Conservation (phyloP, 1,140 invertebrate genomes). For the Gryon sp. region DNA sequence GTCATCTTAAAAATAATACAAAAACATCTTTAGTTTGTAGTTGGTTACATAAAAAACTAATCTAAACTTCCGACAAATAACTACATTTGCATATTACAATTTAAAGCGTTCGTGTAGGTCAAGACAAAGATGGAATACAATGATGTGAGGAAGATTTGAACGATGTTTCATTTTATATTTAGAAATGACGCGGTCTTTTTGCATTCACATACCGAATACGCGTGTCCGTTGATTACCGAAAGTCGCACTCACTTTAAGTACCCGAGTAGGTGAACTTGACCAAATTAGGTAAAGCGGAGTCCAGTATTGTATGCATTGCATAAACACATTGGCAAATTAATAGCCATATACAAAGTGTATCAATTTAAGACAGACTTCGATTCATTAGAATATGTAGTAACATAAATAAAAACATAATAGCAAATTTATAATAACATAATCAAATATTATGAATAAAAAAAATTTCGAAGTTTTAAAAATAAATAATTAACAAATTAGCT, state of each 20-base stretch:
- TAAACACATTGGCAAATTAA: too few relatives aligned
- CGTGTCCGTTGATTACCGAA: slow-evolving; percentile 19
- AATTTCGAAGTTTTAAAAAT: too few relatives aligned
- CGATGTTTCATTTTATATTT: slow-evolving; percentile 42
- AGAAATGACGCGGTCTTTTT: slow-evolving; percentile 49
- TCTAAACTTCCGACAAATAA: slow-evolving; percentile 10
- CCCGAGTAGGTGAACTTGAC: slow-evolving; percentile 42
- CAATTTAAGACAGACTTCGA: not conserved
- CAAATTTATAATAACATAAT: too few relatives aligned
- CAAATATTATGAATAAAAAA: too few relatives aligned
- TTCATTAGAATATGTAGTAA: too few relatives aligned
- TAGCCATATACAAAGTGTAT: too few relatives aligned
- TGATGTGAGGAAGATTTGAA: slow-evolving; percentile 16
- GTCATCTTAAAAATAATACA: not conserved
- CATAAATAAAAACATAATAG: too few relatives aligned
- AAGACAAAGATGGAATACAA: slow-evolving; percentile 37
- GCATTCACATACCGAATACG: slow-evolving; percentile 22
- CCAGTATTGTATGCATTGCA: slow-evolving; percentile 2
- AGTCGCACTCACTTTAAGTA: slow-evolving; percentile 26
- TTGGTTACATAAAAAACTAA: not conserved
- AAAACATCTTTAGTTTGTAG: too few relatives aligned
- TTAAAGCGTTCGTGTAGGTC: slow-evolving; percentile 41
- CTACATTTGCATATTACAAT: slow-evolving; percentile 20
- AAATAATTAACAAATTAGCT: too few relatives aligned
- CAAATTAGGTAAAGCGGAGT: slow-evolving; percentile 35